A percentile compares a stretch with the other conserved stretches of the same genome.
Evolutionary conservation across 2,888 invertebrate species (phyloP).

Genomic region (Augiades crinisus): DNA sequence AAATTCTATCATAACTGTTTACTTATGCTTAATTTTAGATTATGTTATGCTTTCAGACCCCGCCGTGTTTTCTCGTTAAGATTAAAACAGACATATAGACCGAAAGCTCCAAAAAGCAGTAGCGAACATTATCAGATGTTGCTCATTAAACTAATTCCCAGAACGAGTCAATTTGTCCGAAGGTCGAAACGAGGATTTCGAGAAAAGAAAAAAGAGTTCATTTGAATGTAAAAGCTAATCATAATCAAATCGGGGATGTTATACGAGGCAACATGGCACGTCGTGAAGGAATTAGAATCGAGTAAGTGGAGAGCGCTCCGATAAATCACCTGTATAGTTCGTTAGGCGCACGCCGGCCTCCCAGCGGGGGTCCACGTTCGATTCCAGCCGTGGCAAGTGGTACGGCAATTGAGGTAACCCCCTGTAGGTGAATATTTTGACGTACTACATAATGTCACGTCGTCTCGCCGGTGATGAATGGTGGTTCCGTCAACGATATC

Average conservation of each 20-base stretch:
- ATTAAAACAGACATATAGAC: neutral
- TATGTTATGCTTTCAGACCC: neutral
- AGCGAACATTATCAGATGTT: neutral
- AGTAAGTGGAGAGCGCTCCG: conserved; percentile 52
- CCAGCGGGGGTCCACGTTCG: conserved; percentile 70
- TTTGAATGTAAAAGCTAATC: conserved; percentile 35
- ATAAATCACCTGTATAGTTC: conserved; percentile 74
- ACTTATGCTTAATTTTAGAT: conserved; percentile 23
- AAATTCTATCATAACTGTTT: conserved; percentile 46
- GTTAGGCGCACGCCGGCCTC: conserved; percentile 70
- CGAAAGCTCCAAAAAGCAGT: neutral
- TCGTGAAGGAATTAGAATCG: conserved; percentile 71
- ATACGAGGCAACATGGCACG: conserved; percentile 60
- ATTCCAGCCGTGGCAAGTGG: conserved; percentile 68
- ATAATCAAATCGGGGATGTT: conserved; percentile 49
- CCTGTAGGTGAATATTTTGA: conserved; percentile 75
- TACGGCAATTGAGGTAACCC: conserved; percentile 64
- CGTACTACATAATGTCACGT: conserved; percentile 62
- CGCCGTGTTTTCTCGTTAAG: neutral
- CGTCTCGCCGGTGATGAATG: conserved; percentile 61
- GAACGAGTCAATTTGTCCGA: conserved; percentile 17
- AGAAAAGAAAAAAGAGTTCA: too few relatives aligned
- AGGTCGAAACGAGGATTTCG: too few relatives aligned
- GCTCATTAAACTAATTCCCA: neutral
- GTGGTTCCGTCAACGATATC: conserved; percentile 30